Base-by-base conservation (phyloP, 2,113 vertebrate species). In the Coreoperca whiteheadi region DNA sequence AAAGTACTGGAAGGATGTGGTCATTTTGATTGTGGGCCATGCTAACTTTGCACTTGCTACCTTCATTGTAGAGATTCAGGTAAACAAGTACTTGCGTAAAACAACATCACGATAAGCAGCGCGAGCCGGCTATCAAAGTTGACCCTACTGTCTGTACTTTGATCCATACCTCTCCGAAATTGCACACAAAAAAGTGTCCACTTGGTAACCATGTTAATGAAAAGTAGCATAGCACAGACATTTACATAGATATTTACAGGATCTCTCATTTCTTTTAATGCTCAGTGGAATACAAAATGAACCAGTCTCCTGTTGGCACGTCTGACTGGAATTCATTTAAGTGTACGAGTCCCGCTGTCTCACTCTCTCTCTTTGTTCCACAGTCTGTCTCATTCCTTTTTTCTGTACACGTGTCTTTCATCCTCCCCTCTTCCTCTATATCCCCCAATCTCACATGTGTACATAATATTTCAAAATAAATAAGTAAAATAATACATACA, bases 391-490 rank as follows among this genome's bases (percentile, higher is more conserved):
- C 64, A 16, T 34, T 63, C 10, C 51, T 59, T 67, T 28, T 39
- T 32, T 43, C 51, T 37, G 18, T 59, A 64, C 0, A 48, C 34
- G 60, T 18, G 0, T n/a, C 46, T 48, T 41, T 66, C 57, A 54
- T 70, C 39, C 39, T 61, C 28, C 61, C 1, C 28, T 50, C 51
- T 73, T 69, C 28, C 41, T 66, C 43, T 64, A 39, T 74, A 77
- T 79, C 39, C 48, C 37, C 15, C 30, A 87, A 81, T 76, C 68
- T 73, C 59, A 61, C 2, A 64, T 68, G 63, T 39, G 65, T 69
- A 63, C 39, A 77, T 63, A 74, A 64, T 64, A 83, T 72, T 77
- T 81, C 2, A 82, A 83, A 86, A 74, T 63, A 74, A 86, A 78
- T 53, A 63, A 69, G 39, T 86, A 77, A 80, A 83, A 75, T 79